Evolutionary conservation across 2,113 vertebrate species (phyloP).

Genomic region (Menidia beryllina): DNA sequence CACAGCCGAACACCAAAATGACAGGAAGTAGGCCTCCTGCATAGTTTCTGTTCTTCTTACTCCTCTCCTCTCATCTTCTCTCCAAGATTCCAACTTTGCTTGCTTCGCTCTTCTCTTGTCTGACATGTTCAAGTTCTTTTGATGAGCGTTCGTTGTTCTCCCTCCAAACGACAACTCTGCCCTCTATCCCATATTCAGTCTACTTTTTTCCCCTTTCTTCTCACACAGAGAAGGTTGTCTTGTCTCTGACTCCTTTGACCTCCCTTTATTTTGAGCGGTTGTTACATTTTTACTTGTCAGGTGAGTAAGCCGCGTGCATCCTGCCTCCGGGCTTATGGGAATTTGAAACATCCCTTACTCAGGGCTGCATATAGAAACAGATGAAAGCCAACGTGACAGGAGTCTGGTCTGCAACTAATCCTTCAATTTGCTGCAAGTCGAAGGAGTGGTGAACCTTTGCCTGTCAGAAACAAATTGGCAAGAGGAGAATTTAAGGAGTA

Average conservation of each 20-base stretch:
- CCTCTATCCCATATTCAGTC: neutral
- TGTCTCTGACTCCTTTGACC: conserved; percentile 25
- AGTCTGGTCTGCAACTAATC: conserved; percentile 40
- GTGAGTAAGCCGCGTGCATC: conserved; percentile 26
- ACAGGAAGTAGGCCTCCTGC: conserved; percentile 47
- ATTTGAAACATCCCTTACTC: conserved; percentile 47
- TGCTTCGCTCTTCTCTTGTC: conserved; percentile 14
- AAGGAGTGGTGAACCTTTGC: conserved; percentile 37
- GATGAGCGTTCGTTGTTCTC: conserved; percentile 2
- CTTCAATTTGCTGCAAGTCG: conserved; percentile 58
- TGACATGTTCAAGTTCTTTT: conserved; percentile 38
- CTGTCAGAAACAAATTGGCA: conserved; percentile 12
- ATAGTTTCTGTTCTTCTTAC: conserved; percentile 14
- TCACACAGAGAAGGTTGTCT: neutral
- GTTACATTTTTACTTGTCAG: conserved; percentile 29
- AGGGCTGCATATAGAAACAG: conserved; percentile 45
- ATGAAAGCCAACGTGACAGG: conserved; percentile 60
- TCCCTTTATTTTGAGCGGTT: neutral
- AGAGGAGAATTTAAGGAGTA: neutral
- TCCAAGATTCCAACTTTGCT: conserved; percentile 20
- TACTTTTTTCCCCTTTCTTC: conserved; percentile 1
- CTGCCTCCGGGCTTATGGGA: conserved; percentile 37
- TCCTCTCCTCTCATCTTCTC: conserved; percentile 12
- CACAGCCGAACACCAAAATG: conserved; percentile 48
- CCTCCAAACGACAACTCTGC: neutral